phyloP scores from a whole-genome alignment of 1,140 invertebrate genomes.

The Pseudoatta argentina region DNA sequence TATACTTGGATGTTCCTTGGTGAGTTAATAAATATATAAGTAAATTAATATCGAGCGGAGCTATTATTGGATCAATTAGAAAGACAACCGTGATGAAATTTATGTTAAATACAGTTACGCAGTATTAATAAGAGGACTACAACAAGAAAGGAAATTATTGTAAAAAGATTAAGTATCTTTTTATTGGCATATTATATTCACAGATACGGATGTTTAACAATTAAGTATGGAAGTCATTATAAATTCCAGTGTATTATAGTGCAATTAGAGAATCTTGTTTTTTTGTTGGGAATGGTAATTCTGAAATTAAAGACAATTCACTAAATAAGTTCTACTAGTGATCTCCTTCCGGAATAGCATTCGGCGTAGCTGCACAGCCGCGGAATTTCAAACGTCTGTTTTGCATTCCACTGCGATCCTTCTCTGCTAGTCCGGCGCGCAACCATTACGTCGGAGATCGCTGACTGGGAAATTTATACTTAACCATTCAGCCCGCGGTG shows the following conservation, averaged over 20 bases:
- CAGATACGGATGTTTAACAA: not conserved
- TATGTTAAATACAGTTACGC: not conserved
- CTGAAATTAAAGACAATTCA: constrained; percentile 35
- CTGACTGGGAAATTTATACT: constrained; percentile 80
- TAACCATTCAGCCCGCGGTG: constrained; percentile 73
- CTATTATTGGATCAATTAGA: not conserved
- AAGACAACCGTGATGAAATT: not conserved
- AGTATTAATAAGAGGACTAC: not conserved
- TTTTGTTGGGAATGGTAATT: not conserved
- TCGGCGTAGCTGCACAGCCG: constrained; percentile 61
- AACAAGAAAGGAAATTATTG: not conserved
- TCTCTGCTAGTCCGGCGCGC: constrained; percentile 59
- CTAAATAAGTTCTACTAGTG: constrained; percentile 48
- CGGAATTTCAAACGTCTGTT: constrained; percentile 82
- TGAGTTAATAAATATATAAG: not conserved
- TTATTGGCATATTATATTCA: not conserved
- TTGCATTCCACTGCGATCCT: constrained; percentile 78
- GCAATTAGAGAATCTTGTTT: constrained; percentile 14
- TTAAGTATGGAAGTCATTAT: not conserved
- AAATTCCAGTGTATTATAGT: not conserved
- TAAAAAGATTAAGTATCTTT: not conserved
- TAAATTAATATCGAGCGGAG: not conserved
- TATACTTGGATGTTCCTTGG: too few relatives aligned
- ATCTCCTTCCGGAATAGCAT: constrained; percentile 49
- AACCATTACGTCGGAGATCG: constrained; percentile 72